Conservation (phyloP, 1,140 invertebrate genomes). For the Semibalanus balanoides region DNA sequence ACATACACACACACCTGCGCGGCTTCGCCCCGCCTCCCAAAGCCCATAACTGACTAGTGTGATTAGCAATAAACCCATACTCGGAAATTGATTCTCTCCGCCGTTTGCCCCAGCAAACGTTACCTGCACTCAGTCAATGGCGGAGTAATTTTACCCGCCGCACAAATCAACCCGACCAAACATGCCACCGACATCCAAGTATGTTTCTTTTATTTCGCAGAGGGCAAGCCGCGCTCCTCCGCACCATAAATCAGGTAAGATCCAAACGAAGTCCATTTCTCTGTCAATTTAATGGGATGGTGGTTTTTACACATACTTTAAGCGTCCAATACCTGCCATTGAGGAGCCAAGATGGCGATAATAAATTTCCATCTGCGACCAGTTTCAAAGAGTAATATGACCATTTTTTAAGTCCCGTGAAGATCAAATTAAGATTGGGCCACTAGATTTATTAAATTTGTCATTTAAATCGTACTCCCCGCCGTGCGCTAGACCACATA, state of each 20-base stretch:
- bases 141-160: neutral
- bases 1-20: neutral
- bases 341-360: neutral
- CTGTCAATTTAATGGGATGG: neutral
- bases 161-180: neutral
- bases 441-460: neutral
- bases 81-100: neutral
- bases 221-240: neutral
- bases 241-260: neutral
- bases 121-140: neutral
- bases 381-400: slow-evolving; percentile 2
- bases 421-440: neutral
- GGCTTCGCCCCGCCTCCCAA: too few relatives aligned
- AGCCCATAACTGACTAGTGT: neutral
- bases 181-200: neutral
- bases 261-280: neutral
- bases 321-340: neutral
- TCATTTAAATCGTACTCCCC: neutral
- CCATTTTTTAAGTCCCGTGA: neutral
- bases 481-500: neutral
- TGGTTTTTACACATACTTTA: neutral
- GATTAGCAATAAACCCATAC: slow-evolving; percentile 2
- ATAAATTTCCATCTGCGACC: slow-evolving; percentile 2
- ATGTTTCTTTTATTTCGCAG: neutral
- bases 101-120: neutral